phyloP scores from a whole-genome alignment of 1,140 invertebrate species.

The Eubasilissa regina region DNA sequence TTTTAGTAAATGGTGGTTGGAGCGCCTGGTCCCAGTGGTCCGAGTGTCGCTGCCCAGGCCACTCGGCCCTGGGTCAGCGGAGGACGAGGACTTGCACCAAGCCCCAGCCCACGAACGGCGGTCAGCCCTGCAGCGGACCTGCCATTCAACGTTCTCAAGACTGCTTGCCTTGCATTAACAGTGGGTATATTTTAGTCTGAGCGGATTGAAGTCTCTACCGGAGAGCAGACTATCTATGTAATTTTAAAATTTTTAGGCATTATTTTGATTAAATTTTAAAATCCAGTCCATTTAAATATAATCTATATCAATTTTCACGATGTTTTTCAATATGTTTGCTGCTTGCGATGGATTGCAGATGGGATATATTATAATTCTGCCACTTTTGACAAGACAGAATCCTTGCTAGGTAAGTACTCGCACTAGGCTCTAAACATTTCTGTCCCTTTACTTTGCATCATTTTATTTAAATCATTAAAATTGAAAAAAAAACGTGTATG shows the following conservation, averaged over 20 bases:
- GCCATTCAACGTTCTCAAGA: constrained; percentile 85
- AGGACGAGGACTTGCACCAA: constrained; percentile 89
- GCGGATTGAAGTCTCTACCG: too few species aligned
- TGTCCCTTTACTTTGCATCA: too few species aligned
- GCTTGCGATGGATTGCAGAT: constrained; percentile 47
- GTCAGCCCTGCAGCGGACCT: constrained; percentile 84
- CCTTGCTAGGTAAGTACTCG: constrained; percentile 53
- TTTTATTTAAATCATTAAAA: too few species aligned
- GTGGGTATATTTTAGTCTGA: constrained; percentile 62
- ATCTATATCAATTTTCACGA: too few species aligned
- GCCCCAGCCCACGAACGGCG: constrained; percentile 90
- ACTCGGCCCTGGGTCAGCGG: constrained; percentile 80
- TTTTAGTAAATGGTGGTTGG: constrained; percentile 92
- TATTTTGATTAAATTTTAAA: too few species aligned
- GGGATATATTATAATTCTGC: constrained; percentile 51
- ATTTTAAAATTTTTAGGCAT: too few species aligned
- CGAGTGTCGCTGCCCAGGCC: constrained; percentile 83
- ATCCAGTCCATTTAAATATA: too few species aligned
- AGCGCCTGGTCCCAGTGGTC: constrained; percentile 91
- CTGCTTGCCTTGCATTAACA: constrained; percentile 83
- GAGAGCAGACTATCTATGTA: too few species aligned
- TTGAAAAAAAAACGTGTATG: too few species aligned
- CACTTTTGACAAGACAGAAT: constrained; percentile 54
- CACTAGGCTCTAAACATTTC: too few species aligned
- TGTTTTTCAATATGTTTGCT: background rate